Evolutionary conservation across 2,888 invertebrate genomes (phyloP).

Genomic region (Smittia sp.): DNA sequence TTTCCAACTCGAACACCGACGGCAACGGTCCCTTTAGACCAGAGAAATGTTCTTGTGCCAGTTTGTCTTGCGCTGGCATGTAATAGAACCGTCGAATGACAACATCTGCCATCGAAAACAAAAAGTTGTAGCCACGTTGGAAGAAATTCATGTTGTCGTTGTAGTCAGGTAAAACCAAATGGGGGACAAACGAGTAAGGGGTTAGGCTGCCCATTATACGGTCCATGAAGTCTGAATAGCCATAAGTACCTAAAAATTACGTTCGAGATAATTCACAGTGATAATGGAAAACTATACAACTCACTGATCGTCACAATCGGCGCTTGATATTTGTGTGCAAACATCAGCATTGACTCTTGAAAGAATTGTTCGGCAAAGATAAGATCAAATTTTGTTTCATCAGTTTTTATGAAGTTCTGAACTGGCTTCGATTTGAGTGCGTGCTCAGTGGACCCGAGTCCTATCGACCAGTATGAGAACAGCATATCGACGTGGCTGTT

Average conservation of each 20-base stretch:
- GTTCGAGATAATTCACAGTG: too few species aligned
- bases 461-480: conserved; percentile 48
- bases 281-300: not conserved
- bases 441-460: conserved; percentile 48
- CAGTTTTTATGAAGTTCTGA: conserved; percentile 48
- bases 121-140: conserved; percentile 51
- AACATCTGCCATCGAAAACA: conserved; percentile 45
- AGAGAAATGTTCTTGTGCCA: conserved; percentile 45
- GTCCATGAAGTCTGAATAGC: too few species aligned
- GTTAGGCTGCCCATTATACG: conserved; percentile 45
- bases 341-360: conserved; percentile 54
- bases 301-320: conserved; percentile 50
- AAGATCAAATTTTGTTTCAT: conserved; percentile 52
- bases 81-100: conserved; percentile 48
- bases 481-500: conserved; percentile 45
- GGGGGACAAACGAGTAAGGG: conserved; percentile 52
- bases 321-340: conserved; percentile 53
- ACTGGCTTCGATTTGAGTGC: conserved; percentile 49
- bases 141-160: conserved; percentile 53
- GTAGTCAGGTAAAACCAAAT: conserved; percentile 46
- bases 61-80: conserved; percentile 50
- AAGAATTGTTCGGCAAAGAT: conserved; percentile 54
- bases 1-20: not conserved
- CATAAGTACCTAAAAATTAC: not conserved
- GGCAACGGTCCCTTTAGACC: conserved; percentile 5